These are phyloP conservation scores for Pyrrhosoma nymphula DNA, from an alignment of 2,888 invertebrate species.

Conservation along the genomic window DNA sequence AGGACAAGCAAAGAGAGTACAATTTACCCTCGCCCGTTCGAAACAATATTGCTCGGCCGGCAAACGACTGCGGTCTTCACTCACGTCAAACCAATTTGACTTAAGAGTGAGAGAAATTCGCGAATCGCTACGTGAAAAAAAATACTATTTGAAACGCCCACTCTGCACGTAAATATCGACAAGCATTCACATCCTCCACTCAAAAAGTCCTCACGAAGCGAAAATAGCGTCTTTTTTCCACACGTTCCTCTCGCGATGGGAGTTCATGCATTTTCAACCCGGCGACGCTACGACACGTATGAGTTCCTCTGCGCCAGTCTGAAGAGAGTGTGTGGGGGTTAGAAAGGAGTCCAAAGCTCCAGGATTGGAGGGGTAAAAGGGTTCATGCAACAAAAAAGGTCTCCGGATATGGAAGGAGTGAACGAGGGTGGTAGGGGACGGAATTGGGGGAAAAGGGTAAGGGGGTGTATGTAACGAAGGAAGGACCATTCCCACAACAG, in stretches of 20 bases:
- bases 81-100: background rate
- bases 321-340: conserved; percentile 74
- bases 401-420: background rate
- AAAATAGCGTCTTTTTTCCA: background rate
- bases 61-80: background rate
- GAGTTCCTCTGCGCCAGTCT: too few species aligned
- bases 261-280: too few species aligned
- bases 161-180: background rate
- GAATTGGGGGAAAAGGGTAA: background rate
- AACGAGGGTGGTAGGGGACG: background rate
- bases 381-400: background rate
- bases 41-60: background rate
- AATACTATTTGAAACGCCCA: background rate
- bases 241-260: too few species aligned
- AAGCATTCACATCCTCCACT: background rate
- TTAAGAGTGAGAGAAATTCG: background rate
- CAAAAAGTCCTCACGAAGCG: background rate
- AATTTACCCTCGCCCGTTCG: background rate
- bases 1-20: background rate
- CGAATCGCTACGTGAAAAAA: background rate
- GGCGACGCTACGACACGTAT: too few species aligned
- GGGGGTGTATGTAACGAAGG: background rate
- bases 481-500: background rate
- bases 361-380: background rate
- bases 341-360: background rate